Base-by-base conservation (phyloP, 2,888 invertebrate genomes). In the Lochmaea capreae region DNA sequence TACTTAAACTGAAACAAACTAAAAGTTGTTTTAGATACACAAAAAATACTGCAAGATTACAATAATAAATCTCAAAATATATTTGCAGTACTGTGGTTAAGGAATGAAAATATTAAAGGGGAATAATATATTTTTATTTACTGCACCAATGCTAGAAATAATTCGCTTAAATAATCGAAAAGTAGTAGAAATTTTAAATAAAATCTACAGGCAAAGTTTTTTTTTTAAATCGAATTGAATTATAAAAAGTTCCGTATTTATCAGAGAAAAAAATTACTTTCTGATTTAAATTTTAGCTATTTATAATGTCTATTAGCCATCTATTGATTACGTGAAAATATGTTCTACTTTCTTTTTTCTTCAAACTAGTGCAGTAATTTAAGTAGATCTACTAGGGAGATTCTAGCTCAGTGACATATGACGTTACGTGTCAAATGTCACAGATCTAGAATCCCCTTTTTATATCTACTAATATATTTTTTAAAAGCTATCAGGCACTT, bases 401-500 rank as follows among this genome's bases (percentile, higher is more conserved):
- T 33, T 33, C 33, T 8, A 33, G 5, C 33, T 33, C 33, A 33
- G 33, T 33, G 33, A 33, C 33, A 33, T 33, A 8, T 33, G 33
- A 33, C 33, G 8, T 6, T 33, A 33, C 4, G 26, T 26, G 26
- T 26, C 26, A 26, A 26, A 26, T 26, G 26, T 26, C 26, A 26
- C 3, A 8, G 33, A 33, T 6, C 33, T 33, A 33, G 33, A 33
- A 33, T 33, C 8, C 33, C 33, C 33, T 33, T 33, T 0, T 6
- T 33, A 33, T 8, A 33, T 33, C 33, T 33, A 33, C 6, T 33
- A 33, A 0, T 33, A 33, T 8, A 8, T 33, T 33, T 33, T 8
- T 8, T 5, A 63, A 54, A 16, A 66, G 12, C 42, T 49, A 70
- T 75, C 67, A 79, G 79, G 77, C 78, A 78, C 78, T 75, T 89